Base-by-base conservation (phyloP, 2,797 vertebrate genomes). In the Syngnathus acus region DNA sequence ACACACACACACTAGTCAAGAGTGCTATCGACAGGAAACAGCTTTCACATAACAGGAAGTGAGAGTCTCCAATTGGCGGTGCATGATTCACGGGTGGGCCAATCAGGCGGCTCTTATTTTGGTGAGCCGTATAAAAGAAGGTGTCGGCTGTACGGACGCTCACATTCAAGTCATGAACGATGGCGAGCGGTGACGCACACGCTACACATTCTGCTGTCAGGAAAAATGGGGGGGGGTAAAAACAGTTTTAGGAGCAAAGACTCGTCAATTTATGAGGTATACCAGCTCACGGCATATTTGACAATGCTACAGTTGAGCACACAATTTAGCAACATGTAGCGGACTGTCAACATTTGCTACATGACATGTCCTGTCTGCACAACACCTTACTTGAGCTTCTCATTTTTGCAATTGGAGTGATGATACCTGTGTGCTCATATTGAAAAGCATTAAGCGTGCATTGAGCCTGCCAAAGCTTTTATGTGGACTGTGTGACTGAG, bases 391-490 rank as follows among this genome's bases (percentile, higher is more conserved):
- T 50, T 50, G 14, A 5, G 47, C 7, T 50, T 50, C 47, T 45
- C 43, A 10, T 9, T 16, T 50, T 17, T 5, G 6, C 45, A 16
- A 14, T 4, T 47, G 45, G 11, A 10, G 45, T 47, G 45, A 2
- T 47, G 45, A n/a, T 6, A 17, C 43, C 4, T 45, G 2, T 4
- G 17, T 17, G 47, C 19, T 19, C 47, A 5, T 50, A 8, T 2
- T 50, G 47, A 19, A 8, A 14, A 32, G 26, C 26, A 1, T 50
- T 19, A 6, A 19, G 23, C 13, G 10, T 58, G 55, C 8, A 16
- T 58, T 17, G 3, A 66, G 50, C 61, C 61, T 65, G 69, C 72
- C 66, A 42, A 75, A 68, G 37, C 67, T 47, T 38, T 55, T 65
- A 39, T 37, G 48, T 58, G 66, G 68, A 68, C 68, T 62, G 62